Conservation (phyloP, 2,888 invertebrate species). For the Idaea biselata region DNA sequence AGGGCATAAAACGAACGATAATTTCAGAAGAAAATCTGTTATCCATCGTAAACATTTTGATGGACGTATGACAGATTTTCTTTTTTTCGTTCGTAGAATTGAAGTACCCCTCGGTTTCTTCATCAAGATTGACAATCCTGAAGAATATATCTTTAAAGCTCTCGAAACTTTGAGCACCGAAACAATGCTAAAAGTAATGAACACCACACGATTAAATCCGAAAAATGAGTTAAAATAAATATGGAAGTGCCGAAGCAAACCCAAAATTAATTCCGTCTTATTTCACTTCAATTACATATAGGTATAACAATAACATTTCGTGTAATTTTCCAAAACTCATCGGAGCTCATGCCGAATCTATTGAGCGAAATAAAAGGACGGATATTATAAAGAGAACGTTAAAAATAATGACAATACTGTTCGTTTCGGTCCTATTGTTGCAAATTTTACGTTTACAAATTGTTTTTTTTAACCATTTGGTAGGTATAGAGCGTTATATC, state of each 20-base stretch:
- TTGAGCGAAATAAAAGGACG: background rate
- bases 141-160: too few relatives aligned
- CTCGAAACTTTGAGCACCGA: too few relatives aligned
- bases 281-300: background rate
- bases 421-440: background rate
- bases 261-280: background rate
- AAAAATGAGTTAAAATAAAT: background rate
- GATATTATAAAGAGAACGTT: background rate
- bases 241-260: background rate
- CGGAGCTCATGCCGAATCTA: background rate
- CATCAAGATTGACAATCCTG: too few relatives aligned
- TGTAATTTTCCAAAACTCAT: background rate
- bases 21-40: too few relatives aligned
- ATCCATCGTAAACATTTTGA: too few relatives aligned
- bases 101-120: too few relatives aligned
- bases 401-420: background rate
- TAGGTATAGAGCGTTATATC: too few relatives aligned
- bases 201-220: too few relatives aligned
- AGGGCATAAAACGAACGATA: too few relatives aligned
- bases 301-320: background rate
- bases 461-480: background rate
- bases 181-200: too few relatives aligned
- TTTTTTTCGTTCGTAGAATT: too few relatives aligned
- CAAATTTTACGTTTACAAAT: background rate
- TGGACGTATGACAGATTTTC: too few relatives aligned